These are phyloP conservation scores for Sinocyclocheilus anophthalmus DNA, from an alignment of 2,113 vertebrate species.

Conservation along the genomic window DNA sequence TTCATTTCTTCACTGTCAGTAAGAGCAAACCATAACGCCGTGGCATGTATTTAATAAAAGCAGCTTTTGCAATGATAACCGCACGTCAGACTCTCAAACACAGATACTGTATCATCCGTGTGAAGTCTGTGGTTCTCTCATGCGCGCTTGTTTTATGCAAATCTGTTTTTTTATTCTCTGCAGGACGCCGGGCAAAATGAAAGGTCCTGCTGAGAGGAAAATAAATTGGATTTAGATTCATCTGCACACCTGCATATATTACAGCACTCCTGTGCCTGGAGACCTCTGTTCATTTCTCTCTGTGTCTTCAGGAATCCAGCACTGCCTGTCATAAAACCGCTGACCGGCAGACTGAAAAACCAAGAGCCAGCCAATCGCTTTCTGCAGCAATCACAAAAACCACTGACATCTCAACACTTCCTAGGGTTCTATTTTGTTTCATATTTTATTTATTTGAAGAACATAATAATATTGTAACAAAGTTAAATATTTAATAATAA, in stretches of 20 bases:
- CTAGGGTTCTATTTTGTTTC: neutral
- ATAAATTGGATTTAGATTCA: conserved; percentile 36
- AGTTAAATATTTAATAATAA: no score
- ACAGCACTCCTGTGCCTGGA: neutral
- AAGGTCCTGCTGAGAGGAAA: conserved; percentile 31
- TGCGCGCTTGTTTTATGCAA: conserved; percentile 6
- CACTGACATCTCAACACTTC: neutral
- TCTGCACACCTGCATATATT: conserved; percentile 35
- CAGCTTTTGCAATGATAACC: no score
- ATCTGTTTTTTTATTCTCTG: neutral
- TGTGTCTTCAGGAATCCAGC: neutral
- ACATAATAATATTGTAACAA: no score
- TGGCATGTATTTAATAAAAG: neutral
- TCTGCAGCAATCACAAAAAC: neutral
- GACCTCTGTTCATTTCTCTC: neutral
- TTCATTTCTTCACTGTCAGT: no score
- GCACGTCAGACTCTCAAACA: neutral
- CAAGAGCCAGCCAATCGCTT: neutral
- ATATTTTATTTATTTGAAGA: no score
- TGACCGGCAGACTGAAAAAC: neutral
- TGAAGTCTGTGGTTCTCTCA: neutral
- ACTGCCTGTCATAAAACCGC: neutral
- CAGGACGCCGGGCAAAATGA: neutral
- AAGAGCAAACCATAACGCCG: no score
- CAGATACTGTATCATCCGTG: neutral